Base-by-base conservation (phyloP, 2,113 vertebrate genomes). In the Psettodes erumei region DNA sequence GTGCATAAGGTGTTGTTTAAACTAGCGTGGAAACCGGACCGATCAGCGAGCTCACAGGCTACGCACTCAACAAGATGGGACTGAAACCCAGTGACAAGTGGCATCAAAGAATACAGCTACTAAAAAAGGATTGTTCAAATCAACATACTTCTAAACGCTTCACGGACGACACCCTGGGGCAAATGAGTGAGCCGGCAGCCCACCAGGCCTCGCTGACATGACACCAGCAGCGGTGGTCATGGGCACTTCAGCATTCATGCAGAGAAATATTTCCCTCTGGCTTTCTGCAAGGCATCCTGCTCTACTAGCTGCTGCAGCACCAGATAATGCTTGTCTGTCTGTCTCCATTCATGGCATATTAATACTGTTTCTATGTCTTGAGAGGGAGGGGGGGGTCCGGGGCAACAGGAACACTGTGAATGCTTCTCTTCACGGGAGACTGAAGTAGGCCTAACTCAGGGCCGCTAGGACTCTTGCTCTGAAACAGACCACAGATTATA, bases 341-440 rank as follows among this genome's bases (percentile, higher is more conserved):
- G 79, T 91, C 76, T 90, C 81, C 86, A 92, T 93, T 93, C 91
- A 93, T 84, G 79, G 84, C 88, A 93, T 92, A 93, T 94, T 94
- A 93, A 94, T 91, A 92, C 89, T 83, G 86, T 92, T 88, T 81
- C 87, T 91, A 84, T 91, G 88, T 88, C 86, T 87, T 82, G 61
- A 59, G 59, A 73, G 59, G 67, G 55, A 47, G 55, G 69, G 33
- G 79, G 58, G 67, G 61, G 81, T 61, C 76, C 33, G 38, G 77
- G 81, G 62, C 81, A 75, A 79, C 84, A 86, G 85, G 74, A 82
- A 81, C 82, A 89, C 86, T 85, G 89, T 93, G 89, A 93, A 94
- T 92, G 91, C 80, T 60, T 87, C 88, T 87, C 91, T 94, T 93
- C 89, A 92, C 85, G 1, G 65, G 86, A 83, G 77, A 70, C 77